phyloP scores from a whole-genome alignment of 2,113 vertebrate genomes.

The Melanocharis versteri region DNA sequence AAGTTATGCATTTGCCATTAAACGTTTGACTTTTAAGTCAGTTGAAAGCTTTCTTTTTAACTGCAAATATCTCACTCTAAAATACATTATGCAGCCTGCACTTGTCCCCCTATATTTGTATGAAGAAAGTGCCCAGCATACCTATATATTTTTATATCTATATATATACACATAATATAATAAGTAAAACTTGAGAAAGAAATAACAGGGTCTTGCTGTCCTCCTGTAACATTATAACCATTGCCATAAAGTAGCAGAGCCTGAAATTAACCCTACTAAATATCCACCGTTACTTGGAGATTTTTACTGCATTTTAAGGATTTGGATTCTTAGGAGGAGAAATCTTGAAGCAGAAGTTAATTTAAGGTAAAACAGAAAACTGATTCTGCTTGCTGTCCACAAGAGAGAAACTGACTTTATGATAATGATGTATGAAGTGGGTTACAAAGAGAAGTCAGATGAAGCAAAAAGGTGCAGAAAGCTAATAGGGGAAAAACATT shows the following conservation, averaged over 20 bases:
- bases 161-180: background rate
- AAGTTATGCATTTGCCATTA: background rate
- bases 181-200: background rate
- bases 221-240: background rate
- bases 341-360: background rate
- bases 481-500: background rate
- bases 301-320: background rate
- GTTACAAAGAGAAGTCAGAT: background rate
- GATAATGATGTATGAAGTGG: background rate
- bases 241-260: background rate
- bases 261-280: background rate
- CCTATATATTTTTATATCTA: background rate
- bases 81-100: background rate
- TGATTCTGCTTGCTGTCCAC: background rate
- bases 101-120: background rate
- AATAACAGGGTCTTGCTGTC: background rate
- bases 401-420: background rate
- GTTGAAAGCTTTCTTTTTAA: constrained; percentile 24
- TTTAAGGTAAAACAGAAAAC: background rate
- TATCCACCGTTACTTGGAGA: background rate
- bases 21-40: background rate
- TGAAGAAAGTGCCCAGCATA: background rate
- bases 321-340: background rate
- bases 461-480: background rate
- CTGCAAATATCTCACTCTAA: background rate